Evolutionary conservation across 2,113 vertebrate species (phyloP).

Genomic region (Dicrurus megarhynchus): DNA sequence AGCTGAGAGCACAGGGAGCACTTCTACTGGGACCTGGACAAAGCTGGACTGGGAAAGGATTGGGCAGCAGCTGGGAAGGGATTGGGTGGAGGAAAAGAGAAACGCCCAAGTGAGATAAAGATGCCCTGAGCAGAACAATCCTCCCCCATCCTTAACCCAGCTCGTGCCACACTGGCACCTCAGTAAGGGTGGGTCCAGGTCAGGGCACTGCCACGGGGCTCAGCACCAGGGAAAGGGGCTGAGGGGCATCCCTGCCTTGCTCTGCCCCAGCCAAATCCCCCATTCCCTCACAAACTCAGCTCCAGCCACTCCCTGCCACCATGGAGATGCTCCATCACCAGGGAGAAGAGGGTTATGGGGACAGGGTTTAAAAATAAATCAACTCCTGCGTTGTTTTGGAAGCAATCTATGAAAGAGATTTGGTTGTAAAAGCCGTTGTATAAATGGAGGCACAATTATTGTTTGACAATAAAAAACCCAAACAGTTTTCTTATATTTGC

Average conservation of each 20-base stretch:
- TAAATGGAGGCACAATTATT: conserved; percentile 41
- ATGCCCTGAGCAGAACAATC: not conserved
- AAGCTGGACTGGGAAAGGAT: not conserved
- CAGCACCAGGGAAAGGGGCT: not conserved
- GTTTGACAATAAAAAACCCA: conserved; percentile 54
- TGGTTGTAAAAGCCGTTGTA: conserved; percentile 33
- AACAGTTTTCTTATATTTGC: conserved; percentile 19
- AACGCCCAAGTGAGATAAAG: not conserved
- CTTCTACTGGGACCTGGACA: not conserved
- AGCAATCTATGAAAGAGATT: conserved; percentile 19
- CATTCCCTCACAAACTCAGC: not conserved
- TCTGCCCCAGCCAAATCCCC: not conserved
- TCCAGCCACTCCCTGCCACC: not conserved
- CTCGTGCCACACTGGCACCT: no score
- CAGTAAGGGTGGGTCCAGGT: not conserved
- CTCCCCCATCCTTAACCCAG: no score
- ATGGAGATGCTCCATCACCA: not conserved
- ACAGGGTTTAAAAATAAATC: conserved; percentile 48
- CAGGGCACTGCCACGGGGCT: not conserved
- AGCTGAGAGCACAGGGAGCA: not conserved
- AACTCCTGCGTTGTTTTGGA: conserved; percentile 1
- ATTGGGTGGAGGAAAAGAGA: no score
- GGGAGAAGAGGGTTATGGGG: not conserved
- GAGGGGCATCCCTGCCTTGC: not conserved
- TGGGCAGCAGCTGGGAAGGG: not conserved